A percentile compares a stretch with the other conserved stretches of the same genome.
Evolutionary conservation across 1,140 invertebrate species (phyloP).

Genomic region (Plodia interpunctella): DNA sequence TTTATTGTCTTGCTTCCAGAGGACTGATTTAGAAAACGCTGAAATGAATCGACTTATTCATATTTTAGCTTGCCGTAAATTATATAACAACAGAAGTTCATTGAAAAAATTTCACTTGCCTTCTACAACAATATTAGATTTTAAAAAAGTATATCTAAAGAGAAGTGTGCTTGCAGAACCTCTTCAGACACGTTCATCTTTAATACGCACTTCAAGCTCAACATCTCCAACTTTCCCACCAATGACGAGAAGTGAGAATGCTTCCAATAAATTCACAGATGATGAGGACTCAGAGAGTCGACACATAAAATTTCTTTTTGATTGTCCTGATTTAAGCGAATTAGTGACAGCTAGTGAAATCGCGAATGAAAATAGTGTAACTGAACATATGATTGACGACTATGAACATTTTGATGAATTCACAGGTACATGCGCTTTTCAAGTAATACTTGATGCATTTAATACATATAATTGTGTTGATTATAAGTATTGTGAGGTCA

Average conservation of each 20-base stretch:
- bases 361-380: conserved; percentile 36
- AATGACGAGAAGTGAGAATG: conserved; percentile 34
- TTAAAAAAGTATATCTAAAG: conserved; percentile 62
- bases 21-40: conserved; percentile 52
- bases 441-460: conserved; percentile 54
- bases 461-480: conserved; percentile 64
- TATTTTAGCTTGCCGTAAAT: conserved; percentile 57
- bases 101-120: conserved; percentile 42
- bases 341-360: conserved; percentile 61
- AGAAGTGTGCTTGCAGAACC: conserved; percentile 58
- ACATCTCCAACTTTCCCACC: conserved; percentile 37
- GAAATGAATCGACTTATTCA: conserved; percentile 54
- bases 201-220: conserved; percentile 26
- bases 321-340: conserved; percentile 63
- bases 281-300: conserved; percentile 27
- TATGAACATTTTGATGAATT: conserved; percentile 70
- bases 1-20: conserved; percentile 55
- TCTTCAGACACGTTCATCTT: conserved; percentile 31
- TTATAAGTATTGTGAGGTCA: conserved; percentile 69
- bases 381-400: conserved; percentile 53
- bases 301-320: conserved; percentile 49
- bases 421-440: conserved; percentile 41
- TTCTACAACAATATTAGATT: conserved; percentile 45
- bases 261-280: conserved; percentile 17
- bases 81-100: conserved; percentile 64